Percentiles rank a stretch among this genome's conserved stretches.
Conservation (phyloP, 1,140 invertebrate genomes). For the Aphelenchoides fujianensis region DNA sequence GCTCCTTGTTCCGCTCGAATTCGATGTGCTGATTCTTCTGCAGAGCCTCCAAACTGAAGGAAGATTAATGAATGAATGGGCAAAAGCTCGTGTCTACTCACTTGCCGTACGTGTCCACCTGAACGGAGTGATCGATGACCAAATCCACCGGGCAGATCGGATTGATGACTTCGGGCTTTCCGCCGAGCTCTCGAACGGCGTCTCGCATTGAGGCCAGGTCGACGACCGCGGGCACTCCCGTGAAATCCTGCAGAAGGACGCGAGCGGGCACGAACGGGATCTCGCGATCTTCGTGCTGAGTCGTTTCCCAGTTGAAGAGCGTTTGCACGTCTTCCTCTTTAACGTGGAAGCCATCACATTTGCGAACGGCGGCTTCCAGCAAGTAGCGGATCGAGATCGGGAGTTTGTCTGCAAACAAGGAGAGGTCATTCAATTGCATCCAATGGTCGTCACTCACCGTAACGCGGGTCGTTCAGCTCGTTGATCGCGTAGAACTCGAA, state of each 20-base stretch:
- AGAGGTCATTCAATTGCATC: not conserved
- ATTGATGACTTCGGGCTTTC: slow-evolving; percentile 88
- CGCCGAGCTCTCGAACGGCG: slow-evolving; percentile 79
- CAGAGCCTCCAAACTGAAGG: slow-evolving; percentile 77
- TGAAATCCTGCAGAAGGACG: slow-evolving; percentile 83
- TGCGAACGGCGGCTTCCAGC: slow-evolving; percentile 87
- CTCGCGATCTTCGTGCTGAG: slow-evolving; percentile 76
- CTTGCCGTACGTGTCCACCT: slow-evolving; percentile 87
- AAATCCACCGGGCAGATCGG: slow-evolving; percentile 93
- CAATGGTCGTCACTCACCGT: slow-evolving; percentile 1
- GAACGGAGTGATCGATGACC: slow-evolving; percentile 96
- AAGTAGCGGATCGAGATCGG: slow-evolving; percentile 89
- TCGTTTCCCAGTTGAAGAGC: slow-evolving; percentile 82
- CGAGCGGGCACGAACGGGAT: slow-evolving; percentile 90
- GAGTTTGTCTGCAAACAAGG: slow-evolving; percentile 69
- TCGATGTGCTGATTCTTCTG: slow-evolving; percentile 90
- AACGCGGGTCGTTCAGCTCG: slow-evolving; percentile 3
- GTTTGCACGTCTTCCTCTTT: slow-evolving; percentile 80
- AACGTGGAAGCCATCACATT: slow-evolving; percentile 89
- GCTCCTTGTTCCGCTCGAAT: slow-evolving; percentile 90
- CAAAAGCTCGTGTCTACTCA: slow-evolving; percentile 65
- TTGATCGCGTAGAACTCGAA: slow-evolving; percentile 18
- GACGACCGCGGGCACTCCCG: slow-evolving; percentile 93
- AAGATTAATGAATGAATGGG: slow-evolving; percentile 25
- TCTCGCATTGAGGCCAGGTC: slow-evolving; percentile 98